Conservation (phyloP, 2,888 invertebrate species). For the Ochropleura plecta region DNA sequence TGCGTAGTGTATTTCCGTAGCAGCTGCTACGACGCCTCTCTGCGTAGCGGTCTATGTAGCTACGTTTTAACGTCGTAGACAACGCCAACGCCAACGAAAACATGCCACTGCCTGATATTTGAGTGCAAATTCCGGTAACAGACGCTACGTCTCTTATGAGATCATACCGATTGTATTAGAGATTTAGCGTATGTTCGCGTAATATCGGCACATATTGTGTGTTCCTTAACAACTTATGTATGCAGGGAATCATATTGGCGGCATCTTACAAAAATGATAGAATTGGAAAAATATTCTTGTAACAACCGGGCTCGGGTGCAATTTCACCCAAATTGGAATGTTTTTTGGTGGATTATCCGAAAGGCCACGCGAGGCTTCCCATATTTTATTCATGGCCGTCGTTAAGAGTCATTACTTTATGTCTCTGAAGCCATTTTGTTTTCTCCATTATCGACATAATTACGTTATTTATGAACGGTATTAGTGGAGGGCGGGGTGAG, state of each 20-base stretch:
- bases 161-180: conserved; percentile 4
- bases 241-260: conserved; percentile 11
- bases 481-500: conserved; percentile 28
- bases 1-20: conserved; percentile 5
- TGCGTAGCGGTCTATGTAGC: too few relatives aligned
- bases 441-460: conserved; percentile 66
- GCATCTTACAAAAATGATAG: conserved; percentile 28
- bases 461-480: conserved; percentile 62
- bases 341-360: conserved; percentile 52
- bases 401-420: conserved; percentile 65
- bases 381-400: conserved; percentile 64
- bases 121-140: conserved; percentile 41
- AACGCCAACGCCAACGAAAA: conserved; percentile 1
- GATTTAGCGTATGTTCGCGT: conserved; percentile 21
- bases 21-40: neutral
- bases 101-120: conserved; percentile 20
- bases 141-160: conserved; percentile 12
- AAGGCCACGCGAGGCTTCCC: conserved; percentile 47
- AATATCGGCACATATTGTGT: conserved; percentile 12
- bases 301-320: conserved; percentile 14
- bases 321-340: conserved; percentile 46
- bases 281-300: conserved; percentile 22
- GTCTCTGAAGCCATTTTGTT: conserved; percentile 57
- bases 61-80: conserved; percentile 4
- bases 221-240: neutral